These are phyloP conservation scores for Drosophila mettleri DNA, from an alignment of 2,888 invertebrate genomes.

Conservation along the genomic window DNA sequence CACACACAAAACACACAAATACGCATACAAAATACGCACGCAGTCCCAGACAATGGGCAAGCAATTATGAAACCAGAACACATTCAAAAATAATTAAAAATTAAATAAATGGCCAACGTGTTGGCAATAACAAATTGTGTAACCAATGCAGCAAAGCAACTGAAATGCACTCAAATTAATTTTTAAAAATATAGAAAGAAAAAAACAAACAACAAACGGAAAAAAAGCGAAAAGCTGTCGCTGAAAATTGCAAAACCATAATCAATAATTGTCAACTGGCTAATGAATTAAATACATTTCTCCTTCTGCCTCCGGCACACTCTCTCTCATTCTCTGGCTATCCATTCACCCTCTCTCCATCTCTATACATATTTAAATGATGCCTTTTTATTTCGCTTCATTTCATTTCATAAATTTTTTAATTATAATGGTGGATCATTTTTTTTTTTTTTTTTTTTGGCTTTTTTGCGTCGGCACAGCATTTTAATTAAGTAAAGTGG, in stretches of 20 bases:
- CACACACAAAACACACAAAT: slow-evolving; percentile 40
- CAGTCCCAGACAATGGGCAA: slow-evolving; percentile 51
- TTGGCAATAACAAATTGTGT: slow-evolving; percentile 50
- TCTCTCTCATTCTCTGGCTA: background rate
- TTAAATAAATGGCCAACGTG: slow-evolving; percentile 59
- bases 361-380: slow-evolving; percentile 9
- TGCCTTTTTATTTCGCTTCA: slow-evolving; percentile 12
- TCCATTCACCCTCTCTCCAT: background rate
- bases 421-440: slow-evolving; percentile 49
- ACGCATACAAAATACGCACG: slow-evolving; percentile 10
- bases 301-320: background rate
- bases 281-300: slow-evolving; percentile 79
- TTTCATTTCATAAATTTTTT: slow-evolving; percentile 56
- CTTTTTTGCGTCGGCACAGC: slow-evolving; percentile 42
- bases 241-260: slow-evolving; percentile 54
- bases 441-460: slow-evolving; percentile 12
- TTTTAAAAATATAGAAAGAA: slow-evolving; percentile 20
- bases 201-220: background rate
- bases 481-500: slow-evolving; percentile 84
- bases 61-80: slow-evolving; percentile 66
- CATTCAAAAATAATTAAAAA: slow-evolving; percentile 73
- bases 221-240: slow-evolving; percentile 24
- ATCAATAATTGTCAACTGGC: slow-evolving; percentile 82
- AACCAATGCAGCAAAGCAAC: slow-evolving; percentile 54
- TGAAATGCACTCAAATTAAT: slow-evolving; percentile 58